phyloP scores from a whole-genome alignment of 2,797 vertebrate species.

The Steatocranus sp. region DNA sequence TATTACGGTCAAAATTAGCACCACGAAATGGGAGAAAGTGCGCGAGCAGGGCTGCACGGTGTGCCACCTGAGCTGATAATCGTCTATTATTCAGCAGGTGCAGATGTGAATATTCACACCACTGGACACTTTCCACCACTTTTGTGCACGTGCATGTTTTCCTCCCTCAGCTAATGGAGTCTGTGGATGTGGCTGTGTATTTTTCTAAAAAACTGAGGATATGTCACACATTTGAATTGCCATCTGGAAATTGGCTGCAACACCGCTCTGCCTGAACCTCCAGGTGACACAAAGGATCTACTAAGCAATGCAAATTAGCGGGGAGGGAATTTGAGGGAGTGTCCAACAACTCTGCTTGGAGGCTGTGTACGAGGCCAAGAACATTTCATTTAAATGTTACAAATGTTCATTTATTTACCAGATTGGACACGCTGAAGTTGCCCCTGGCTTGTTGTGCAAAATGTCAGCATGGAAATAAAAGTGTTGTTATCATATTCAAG shows the following conservation, averaged over 20 bases:
- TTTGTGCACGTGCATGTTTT: conserved; percentile 15
- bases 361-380: conserved; percentile 29
- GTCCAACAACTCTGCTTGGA: conserved; percentile 38
- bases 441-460: conserved; percentile 30
- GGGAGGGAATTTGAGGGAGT: conserved; percentile 31
- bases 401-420: conserved; percentile 47
- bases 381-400: conserved; percentile 47
- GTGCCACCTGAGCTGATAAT: conserved; percentile 57
- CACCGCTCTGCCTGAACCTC: conserved; percentile 45
- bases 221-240: conserved; percentile 52
- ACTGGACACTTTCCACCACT: conserved; percentile 62
- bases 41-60: conserved; percentile 17
- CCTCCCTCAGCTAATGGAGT: conserved; percentile 49
- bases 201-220: conserved; percentile 31
- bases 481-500: neutral
- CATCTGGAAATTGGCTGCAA: conserved; percentile 59
- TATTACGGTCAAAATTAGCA: conserved; percentile 50
- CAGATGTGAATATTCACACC: conserved; percentile 68
- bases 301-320: conserved; percentile 62
- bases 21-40: conserved; percentile 22
- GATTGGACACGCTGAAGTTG: conserved; percentile 21
- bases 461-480: conserved; percentile 22
- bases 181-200: conserved; percentile 22
- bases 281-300: conserved; percentile 58
- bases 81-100: conserved; percentile 72